A percentile compares a stretch with the other conserved stretches of the same genome.
These are phyloP conservation scores for Hipposideros larvatus DNA, from an alignment of 2,797 vertebrate species.

Conservation along the genomic window DNA sequence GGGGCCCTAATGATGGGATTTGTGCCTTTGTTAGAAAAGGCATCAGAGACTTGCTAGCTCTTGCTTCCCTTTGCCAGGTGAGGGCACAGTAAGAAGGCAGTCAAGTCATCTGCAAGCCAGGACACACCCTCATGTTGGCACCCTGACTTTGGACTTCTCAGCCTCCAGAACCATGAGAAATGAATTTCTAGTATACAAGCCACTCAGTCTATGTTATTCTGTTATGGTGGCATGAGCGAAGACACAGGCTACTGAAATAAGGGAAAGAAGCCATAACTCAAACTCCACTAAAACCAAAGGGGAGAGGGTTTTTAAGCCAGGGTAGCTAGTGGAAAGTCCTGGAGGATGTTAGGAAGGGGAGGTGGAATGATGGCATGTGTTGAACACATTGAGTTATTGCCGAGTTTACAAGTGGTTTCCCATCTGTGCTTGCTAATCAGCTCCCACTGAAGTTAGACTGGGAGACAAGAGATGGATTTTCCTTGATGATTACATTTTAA, in stretches of 20 bases:
- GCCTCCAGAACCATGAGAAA: neutral
- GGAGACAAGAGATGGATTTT: neutral
- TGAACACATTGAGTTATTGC: neutral
- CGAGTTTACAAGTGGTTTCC: neutral
- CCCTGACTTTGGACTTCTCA: neutral
- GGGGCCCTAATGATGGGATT: neutral
- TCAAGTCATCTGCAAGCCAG: neutral
- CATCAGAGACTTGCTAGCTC: neutral
- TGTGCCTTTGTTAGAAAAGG: neutral
- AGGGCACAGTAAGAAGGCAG: neutral
- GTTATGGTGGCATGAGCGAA: neutral
- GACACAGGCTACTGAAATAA: neutral
- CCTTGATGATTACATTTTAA: neutral
- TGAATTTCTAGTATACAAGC: neutral
- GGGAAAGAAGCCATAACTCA: neutral
- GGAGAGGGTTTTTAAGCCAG: neutral
- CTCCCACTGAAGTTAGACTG: neutral
- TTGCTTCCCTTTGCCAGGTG: neutral
- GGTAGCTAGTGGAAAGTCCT: neutral
- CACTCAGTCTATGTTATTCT: neutral
- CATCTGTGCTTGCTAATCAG: conserved; percentile 24
- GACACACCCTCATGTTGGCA: neutral
- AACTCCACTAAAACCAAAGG: neutral
- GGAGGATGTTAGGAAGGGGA: neutral
- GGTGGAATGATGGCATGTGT: neutral